Base-by-base conservation (phyloP, 2,888 invertebrate species). In the Aspidiotus destructor region DNA sequence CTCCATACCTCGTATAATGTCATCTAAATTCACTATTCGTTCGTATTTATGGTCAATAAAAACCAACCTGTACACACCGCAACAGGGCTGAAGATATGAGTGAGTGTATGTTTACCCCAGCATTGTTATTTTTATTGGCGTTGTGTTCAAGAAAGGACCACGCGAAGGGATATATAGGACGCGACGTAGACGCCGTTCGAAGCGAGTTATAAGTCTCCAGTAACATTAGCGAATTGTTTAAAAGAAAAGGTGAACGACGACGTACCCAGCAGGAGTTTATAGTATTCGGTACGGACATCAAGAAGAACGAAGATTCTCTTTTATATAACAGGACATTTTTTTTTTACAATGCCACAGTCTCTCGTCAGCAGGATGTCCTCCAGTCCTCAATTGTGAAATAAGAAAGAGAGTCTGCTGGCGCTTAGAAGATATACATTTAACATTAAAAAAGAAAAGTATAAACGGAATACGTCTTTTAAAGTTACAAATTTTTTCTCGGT, bases 11-110 rank as follows among this genome's bases (percentile, higher is more conserved):
- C 42, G 52, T 52, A 65, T 65, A 65, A 65, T 65, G 65, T 65
- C 65, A 57, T 16, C 9, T 58, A 40, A 10, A 58, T 58, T 58
- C 58, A 58, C 65, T 41, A 62, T 44, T 41, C 54, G 16, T 42
- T 13, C 17, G 44, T 65, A 65, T 65, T 65, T 65, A 65, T 65
- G 65, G 65, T 65, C 65, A 65, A 65, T 65, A 65, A 65, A 65
- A 57, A 8, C 28, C 42, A 65, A 57, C 57, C 65, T 65, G 55
- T 57, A 65, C 65, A 17, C 65, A 42, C 65, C n/a, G 65, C 42
- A 57, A 15, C 42, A 28, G 28, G 28, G 28, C 28, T 28, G 28
- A 28, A 28, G 28, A 28, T 28, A 28, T 1, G 28, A 28, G 15
- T 16, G 11, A 44, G 13, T 65, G 44, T 57, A 17, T 65, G 17